Evolutionary conservation across 2,888 invertebrate genomes (phyloP), one percentile per base, ranked within the genome.

Genomic region (Ophion costatus): DNA sequence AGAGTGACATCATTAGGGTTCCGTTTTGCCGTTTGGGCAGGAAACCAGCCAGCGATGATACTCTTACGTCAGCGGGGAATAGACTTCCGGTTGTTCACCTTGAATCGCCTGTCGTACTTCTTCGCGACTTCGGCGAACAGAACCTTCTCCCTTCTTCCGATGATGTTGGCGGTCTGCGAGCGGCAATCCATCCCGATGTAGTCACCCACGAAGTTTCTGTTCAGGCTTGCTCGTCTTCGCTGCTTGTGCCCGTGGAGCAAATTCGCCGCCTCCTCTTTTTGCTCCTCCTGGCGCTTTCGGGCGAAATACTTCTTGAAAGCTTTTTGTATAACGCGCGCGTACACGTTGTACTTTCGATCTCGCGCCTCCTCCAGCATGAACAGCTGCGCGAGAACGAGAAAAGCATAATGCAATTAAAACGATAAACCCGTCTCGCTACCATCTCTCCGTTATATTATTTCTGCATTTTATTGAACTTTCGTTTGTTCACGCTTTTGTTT

Each of bases 311-410:
- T 95, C 84, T 95, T 94, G 92, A 96, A 96, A 0, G 96, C 95
- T 92, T 96, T 95, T 91, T 96, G 96, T 80, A 96, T 95, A 14
- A 95, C 93, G 84, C 96, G 92, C 0, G 96, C 96, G 91, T 95
- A 96, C 67, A 94, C 94, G 91, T 96, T 96, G 93, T 95, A 96
- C 91, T 96, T 95, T 84, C 96, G 93, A 88, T 96, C 96, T 67
- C 96, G 92, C 87, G 95, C 94, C 90, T 96, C 96, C 91, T 96
- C 96, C 89, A 96, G 90, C 92, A 96, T 94, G 91, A 96, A 96
- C 71, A 96, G 92, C 96, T 96, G 91, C n/a, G 9, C 22, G 63
- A n/a, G 38, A 92, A 88, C 67, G 80, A 63, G 74, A 75, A 82
- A 74, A 29, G 29, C 4, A 29, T 20, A 59, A 75, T 4, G 56